Evolutionary conservation across 1,140 invertebrate genomes (phyloP).

Genomic region (Littorina saxatilis): DNA sequence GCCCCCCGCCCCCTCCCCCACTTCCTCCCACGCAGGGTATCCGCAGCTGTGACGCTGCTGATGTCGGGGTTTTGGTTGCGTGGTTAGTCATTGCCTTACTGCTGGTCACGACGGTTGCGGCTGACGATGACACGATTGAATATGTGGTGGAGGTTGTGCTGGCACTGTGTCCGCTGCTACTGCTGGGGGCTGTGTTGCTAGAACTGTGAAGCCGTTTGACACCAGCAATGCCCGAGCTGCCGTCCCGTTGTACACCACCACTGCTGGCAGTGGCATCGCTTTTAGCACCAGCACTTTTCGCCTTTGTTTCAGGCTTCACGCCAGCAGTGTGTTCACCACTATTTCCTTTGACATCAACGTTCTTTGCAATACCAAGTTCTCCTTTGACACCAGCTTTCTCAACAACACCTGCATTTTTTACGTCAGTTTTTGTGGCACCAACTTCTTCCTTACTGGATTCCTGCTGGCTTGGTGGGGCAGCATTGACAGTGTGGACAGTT

Average conservation of each 20-base stretch:
- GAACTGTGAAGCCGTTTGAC: slow-evolving; percentile 19
- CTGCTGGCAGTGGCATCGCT: background rate
- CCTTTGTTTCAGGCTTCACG: background rate
- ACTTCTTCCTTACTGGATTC: no score
- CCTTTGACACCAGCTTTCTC: no score
- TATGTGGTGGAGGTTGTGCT: slow-evolving; percentile 4
- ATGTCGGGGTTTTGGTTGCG: background rate
- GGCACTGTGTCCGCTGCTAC: background rate
- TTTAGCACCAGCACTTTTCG: background rate
- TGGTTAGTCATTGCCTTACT: background rate
- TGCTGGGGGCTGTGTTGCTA: background rate
- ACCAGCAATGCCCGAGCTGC: background rate
- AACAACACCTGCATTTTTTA: background rate
- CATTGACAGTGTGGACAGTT: no score
- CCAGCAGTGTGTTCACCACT: background rate
- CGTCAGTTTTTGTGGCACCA: no score
- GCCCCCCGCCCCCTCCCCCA: background rate
- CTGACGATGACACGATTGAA: background rate
- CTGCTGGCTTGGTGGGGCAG: no score
- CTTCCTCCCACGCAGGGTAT: background rate
- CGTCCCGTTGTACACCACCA: background rate
- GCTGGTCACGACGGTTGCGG: background rate
- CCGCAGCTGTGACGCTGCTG: background rate
- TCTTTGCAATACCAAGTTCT: background rate
- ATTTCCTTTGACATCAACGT: background rate